Conservation (phyloP, 2,888 invertebrate species). For the Phaedon cochleariae region DNA sequence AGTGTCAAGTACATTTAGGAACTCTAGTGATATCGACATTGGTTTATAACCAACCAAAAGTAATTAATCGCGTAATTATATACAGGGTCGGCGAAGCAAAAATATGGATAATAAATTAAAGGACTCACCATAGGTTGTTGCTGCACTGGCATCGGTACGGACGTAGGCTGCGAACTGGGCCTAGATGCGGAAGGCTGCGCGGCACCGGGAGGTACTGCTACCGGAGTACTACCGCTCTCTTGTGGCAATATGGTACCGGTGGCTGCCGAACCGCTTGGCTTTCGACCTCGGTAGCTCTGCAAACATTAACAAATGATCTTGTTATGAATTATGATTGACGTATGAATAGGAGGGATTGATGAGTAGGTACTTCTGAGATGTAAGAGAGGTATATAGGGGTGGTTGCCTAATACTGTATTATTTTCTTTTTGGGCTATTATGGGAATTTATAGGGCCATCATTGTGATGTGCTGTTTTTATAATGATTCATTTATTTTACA, state of each 20-base stretch:
- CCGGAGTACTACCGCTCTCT: constrained; percentile 51
- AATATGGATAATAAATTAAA: too few relatives aligned
- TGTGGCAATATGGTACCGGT: constrained; percentile 24
- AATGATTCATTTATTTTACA: too few relatives aligned
- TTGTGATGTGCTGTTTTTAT: too few relatives aligned
- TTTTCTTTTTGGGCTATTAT: background rate
- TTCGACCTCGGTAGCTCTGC: constrained; percentile 62
- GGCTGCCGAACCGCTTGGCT: constrained; percentile 57
- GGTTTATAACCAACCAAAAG: too few relatives aligned
- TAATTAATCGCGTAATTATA: too few relatives aligned
- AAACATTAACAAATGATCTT: constrained; percentile 34
- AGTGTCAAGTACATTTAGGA: too few relatives aligned
- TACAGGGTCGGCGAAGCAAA: too few relatives aligned
- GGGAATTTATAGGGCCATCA: too few relatives aligned
- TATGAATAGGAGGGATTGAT: constrained; percentile 17
- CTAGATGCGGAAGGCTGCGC: constrained; percentile 53
- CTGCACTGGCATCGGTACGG: constrained; percentile 57
- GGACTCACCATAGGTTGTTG: constrained; percentile 61
- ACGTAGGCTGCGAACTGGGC: constrained; percentile 58
- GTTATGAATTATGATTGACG: constrained; percentile 17
- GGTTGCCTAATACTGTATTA: too few relatives aligned
- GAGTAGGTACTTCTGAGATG: background rate
- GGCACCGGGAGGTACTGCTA: constrained; percentile 45
- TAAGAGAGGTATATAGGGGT: background rate
- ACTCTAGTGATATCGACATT: too few relatives aligned